Evolutionary conservation across 2,888 invertebrate species (phyloP).

Genomic region (Labia minor): DNA sequence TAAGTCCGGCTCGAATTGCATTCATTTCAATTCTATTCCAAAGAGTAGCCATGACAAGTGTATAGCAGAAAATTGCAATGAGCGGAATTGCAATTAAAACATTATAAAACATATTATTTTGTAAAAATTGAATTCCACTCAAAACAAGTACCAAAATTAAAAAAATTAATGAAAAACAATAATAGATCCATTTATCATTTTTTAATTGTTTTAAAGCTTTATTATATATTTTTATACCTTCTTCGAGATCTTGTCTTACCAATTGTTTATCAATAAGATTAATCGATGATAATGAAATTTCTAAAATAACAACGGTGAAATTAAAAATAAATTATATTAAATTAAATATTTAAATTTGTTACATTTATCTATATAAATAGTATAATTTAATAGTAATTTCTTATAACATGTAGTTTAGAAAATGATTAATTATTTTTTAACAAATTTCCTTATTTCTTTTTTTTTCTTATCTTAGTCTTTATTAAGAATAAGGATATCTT

Average conservation of each 20-base stretch:
- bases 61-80: conserved; percentile 55
- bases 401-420: no score
- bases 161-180: conserved; percentile 41
- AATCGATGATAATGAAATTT: conserved; percentile 26
- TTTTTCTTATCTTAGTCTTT: no score
- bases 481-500: no score
- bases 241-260: conserved; percentile 36
- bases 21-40: conserved; percentile 76
- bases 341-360: conserved; percentile 15
- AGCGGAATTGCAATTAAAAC: conserved; percentile 32
- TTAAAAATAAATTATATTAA: conserved; percentile 17
- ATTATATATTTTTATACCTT: conserved; percentile 50
- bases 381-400: no score
- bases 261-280: conserved; percentile 13
- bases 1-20: conserved; percentile 56
- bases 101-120: conserved; percentile 18
- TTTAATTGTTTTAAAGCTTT: conserved; percentile 43
- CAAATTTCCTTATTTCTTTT: no score
- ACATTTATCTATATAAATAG: no score
- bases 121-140: conserved; percentile 27
- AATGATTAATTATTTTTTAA: no score
- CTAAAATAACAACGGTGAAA: conserved; percentile 28
- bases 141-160: conserved; percentile 42
- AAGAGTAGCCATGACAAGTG: conserved; percentile 63
- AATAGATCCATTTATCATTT: conserved; percentile 44